phyloP scores from a whole-genome alignment of 2,797 vertebrate species.

The Chanos chanos region DNA sequence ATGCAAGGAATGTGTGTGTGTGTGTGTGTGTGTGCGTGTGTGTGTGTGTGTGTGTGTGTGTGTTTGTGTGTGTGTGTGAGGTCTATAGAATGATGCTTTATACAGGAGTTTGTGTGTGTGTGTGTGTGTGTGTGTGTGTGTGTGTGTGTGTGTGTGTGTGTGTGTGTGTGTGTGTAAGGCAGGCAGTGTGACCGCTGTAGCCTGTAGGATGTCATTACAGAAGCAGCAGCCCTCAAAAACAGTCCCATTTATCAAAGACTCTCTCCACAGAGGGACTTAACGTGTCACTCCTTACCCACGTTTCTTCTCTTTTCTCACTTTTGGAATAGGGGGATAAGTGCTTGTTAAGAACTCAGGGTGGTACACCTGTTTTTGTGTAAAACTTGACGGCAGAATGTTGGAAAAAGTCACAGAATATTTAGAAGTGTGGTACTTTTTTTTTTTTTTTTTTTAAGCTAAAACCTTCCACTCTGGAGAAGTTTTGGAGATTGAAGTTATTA shows the following conservation, averaged over 20 bases:
- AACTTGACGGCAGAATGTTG: no score
- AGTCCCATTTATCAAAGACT: slow-evolving; percentile 35
- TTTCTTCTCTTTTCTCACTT: neutral
- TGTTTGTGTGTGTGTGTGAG: neutral
- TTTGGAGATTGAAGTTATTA: no score
- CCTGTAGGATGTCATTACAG: slow-evolving; percentile 31
- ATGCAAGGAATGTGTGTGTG: neutral
- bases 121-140: neutral
- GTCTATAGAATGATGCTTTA: no score
- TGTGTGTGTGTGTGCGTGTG: neutral
- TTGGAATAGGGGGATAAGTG: no score
- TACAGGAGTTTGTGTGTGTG: no score
- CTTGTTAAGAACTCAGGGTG: no score
- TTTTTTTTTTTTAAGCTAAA: no score
- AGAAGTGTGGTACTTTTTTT: no score
- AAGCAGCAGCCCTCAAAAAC: slow-evolving; percentile 7
- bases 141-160: neutral
- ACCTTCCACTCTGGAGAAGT: no score
- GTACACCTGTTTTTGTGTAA: no score
- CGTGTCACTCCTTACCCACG: slow-evolving; percentile 2
- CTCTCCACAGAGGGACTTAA: slow-evolving; percentile 14
- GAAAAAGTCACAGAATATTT: no score
- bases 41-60: no score
- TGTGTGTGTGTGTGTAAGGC: neutral
- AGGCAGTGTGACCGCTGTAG: neutral